phyloP scores from a whole-genome alignment of 2,113 vertebrate species.

The Anguilla japonica region DNA sequence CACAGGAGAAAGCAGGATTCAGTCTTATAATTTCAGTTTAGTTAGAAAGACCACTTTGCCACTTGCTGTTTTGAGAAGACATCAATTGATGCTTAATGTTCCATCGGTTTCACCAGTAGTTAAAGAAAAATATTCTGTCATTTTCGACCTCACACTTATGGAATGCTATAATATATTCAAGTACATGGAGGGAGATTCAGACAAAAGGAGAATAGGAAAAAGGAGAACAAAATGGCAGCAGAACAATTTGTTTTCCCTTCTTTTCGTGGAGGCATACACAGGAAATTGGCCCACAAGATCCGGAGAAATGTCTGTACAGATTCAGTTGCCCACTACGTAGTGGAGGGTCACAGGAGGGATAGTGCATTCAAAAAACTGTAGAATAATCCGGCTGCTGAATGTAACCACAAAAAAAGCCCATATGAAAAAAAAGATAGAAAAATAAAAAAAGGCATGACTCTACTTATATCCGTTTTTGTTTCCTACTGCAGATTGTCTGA shows the following conservation, averaged over 20 bases:
- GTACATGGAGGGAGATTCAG: constrained; percentile 49
- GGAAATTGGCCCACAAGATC: background rate
- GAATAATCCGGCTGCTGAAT: constrained; percentile 65
- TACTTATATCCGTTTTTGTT: constrained; percentile 57
- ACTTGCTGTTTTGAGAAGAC: constrained; percentile 57
- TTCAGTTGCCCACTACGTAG: background rate
- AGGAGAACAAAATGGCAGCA: constrained; percentile 42
- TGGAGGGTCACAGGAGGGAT: background rate
- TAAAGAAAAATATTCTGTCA: constrained; percentile 65
- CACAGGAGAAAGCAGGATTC: constrained; percentile 65
- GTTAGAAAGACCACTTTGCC: constrained; percentile 33
- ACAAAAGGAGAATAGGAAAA: constrained; percentile 30
- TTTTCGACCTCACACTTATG: constrained; percentile 61
- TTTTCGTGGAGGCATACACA: background rate
- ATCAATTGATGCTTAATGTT: constrained; percentile 60
- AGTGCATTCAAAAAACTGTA: constrained; percentile 53
- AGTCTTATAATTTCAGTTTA: constrained; percentile 1
- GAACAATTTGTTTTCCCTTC: background rate
- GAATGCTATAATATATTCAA: constrained; percentile 62
- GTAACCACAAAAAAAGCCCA: constrained; percentile 69
- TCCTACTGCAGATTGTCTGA: constrained; percentile 19
- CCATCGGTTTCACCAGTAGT: constrained; percentile 61
- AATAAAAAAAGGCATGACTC: constrained; percentile 74
- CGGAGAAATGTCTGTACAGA: background rate
- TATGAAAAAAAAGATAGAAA: constrained; percentile 63